Evolutionary conservation across 2,113 vertebrate genomes (phyloP).

Genomic region (Dendropsophus ebraccatus): DNA sequence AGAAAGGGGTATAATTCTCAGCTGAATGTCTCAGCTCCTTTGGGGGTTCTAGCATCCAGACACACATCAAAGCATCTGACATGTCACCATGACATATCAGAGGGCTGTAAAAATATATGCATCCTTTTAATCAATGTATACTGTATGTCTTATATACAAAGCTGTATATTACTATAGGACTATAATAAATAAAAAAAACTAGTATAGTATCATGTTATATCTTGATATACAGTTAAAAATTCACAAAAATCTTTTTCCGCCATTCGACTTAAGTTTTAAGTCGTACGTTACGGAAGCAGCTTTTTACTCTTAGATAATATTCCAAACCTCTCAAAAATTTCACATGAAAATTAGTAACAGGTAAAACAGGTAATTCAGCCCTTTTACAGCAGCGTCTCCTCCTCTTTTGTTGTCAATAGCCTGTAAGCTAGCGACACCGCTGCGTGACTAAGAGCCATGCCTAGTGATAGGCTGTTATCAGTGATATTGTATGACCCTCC

Average conservation of each 20-base stretch:
- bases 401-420: constrained; percentile 21
- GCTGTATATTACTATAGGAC: too few relatives aligned
- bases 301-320: neutral
- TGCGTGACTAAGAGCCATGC: constrained; percentile 12
- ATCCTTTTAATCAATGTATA: too few relatives aligned
- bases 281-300: neutral
- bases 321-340: neutral
- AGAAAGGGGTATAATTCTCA: too few relatives aligned
- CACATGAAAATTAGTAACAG: neutral
- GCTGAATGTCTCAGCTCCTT: too few relatives aligned
- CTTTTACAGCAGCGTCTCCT: neutral
- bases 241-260: neutral
- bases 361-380: neutral
- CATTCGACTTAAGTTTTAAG: neutral
- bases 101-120: too few relatives aligned
- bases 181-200: neutral
- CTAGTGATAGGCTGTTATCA: neutral
- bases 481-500: constrained; percentile 12
- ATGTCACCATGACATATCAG: too few relatives aligned
- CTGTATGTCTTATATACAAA: too few relatives aligned
- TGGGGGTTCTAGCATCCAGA: too few relatives aligned
- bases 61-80: too few relatives aligned
- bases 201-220: neutral
- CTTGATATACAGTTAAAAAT: neutral
- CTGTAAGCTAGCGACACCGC: constrained; percentile 13